Conservation (phyloP, 2,113 vertebrate genomes). For the Pristiophorus japonicus region DNA sequence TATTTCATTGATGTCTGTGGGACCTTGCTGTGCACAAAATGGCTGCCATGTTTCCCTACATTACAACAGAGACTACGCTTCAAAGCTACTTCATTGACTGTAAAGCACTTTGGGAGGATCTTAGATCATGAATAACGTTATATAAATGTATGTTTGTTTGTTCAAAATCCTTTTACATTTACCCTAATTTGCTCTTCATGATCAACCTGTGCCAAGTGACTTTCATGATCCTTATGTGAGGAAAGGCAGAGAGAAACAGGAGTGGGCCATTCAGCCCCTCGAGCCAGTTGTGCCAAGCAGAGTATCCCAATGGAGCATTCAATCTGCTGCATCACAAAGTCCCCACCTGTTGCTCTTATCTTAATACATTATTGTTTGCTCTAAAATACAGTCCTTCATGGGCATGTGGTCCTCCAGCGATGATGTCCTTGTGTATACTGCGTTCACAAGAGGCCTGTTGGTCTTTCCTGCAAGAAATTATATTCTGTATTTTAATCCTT, state of each 20-base stretch:
- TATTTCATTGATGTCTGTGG: no score
- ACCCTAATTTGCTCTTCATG: not conserved
- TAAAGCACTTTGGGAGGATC: no score
- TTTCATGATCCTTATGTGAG: no score
- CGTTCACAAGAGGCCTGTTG: not conserved
- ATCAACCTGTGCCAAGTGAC: no score
- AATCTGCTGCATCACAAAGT: not conserved
- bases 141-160: not conserved
- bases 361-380: not conserved
- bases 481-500: not conserved
- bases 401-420: not conserved
- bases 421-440: not conserved
- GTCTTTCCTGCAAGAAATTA: not conserved
- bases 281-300: no score
- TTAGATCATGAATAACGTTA: not conserved
- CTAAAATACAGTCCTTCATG: not conserved
- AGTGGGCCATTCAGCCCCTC: not conserved
- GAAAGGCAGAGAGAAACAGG: not conserved
- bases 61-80: no score
- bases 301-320: not conserved
- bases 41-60: no score
- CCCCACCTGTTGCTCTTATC: no score
- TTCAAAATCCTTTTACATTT: not conserved
- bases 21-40: no score
- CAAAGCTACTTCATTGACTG: no score